A percentile compares a stretch with the other conserved stretches of the same genome.
phyloP scores from a whole-genome alignment of 53 echinoderm and acorn worm species.

The Crossaster papposus region DNA sequence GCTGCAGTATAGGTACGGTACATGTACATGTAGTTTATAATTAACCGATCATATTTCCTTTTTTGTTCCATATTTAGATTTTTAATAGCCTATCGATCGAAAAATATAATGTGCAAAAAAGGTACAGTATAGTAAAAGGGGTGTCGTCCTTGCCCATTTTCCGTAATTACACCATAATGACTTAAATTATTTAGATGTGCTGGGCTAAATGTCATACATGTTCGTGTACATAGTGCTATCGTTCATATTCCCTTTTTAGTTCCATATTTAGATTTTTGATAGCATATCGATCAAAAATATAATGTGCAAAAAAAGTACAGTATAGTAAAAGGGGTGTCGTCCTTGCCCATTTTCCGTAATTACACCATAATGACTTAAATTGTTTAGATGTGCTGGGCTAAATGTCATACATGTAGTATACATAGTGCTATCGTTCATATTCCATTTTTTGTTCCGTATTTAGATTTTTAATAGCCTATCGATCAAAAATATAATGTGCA shows the following conservation, averaged over 20 bases:
- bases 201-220: too few species aligned
- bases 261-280: not conserved
- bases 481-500: not conserved
- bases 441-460: not conserved
- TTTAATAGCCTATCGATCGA: not conserved
- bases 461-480: not conserved
- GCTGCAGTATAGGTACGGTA: too few species aligned
- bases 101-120: not conserved
- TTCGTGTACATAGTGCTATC: not conserved
- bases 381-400: too few species aligned
- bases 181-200: too few species aligned
- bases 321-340: too few species aligned
- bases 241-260: not conserved
- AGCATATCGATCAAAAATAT: too few species aligned
- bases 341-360: too few species aligned
- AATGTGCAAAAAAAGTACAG: not conserved
- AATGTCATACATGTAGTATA: too few species aligned
- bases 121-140: not conserved
- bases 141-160: too few species aligned
- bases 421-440: not conserved
- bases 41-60: not conserved
- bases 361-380: too few species aligned
- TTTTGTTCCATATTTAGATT: not conserved
- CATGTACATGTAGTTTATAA: not conserved
- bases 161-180: too few species aligned